Base-by-base conservation (phyloP, 2,888 invertebrate genomes). In the Eristalinus aeneus region DNA sequence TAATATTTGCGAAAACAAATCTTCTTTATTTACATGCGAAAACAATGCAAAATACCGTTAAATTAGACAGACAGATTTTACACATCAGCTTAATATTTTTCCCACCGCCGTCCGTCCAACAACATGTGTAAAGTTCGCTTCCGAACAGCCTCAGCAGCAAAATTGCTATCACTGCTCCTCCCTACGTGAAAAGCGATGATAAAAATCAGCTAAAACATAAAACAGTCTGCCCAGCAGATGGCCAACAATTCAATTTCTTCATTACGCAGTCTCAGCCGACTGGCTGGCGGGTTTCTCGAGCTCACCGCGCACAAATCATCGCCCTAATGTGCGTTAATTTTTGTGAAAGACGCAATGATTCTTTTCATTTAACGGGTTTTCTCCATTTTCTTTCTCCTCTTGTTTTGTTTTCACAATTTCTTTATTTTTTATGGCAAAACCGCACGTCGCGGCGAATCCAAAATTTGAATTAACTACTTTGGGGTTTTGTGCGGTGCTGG, bases 291-390 rank as follows among this genome's bases (percentile, higher is more conserved):
- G 23, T n/a, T 53, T 69, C 12, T 56, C 9, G 20, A 20, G 36
- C 77, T 53, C 63, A 34, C 39, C 22, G 23, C 58, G 58, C 77
- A 78, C 77, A 78, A 78, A 78, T 78, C 77, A 78, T 71, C 56
- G 58, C 71, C 39, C 54, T 78, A 78, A 78, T 71, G 71, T 78
- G 77, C 32, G 77, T 71, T 71, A 71, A 71, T 77, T 77, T 69
- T 39, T 46, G 11, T 58, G 46, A 31, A 39, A 60, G 56, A 69
- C 36, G 60, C 20, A 61, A 54, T 56, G 8, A 12, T 11, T 54
- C 16, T 27, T 36, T 63, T 36, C 31, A 39, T 54, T 75, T 71
- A 77, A 69, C 63, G 64, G 71, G n/a, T 22, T 61, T 60, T 39
- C 27, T 32, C 27, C 22, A 8, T 16, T 16, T 46, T 46, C 56